Conservation (phyloP, 1,140 invertebrate genomes). For the Zaprionus africanus region DNA sequence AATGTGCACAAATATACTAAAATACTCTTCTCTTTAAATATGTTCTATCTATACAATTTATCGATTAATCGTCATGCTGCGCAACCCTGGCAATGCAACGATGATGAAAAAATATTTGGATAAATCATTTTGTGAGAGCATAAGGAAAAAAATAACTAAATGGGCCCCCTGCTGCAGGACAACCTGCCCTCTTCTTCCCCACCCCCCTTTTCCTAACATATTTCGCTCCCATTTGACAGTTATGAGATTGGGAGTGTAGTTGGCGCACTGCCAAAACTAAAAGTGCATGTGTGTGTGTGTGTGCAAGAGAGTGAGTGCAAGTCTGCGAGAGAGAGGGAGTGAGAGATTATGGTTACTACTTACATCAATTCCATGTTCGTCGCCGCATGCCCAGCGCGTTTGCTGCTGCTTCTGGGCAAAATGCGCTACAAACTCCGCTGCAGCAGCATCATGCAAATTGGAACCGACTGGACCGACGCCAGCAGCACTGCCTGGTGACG, state of each 20-base stretch:
- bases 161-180: too few relatives aligned
- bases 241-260: constrained; percentile 1
- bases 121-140: neutral
- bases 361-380: constrained; percentile 83
- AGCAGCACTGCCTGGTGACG: constrained; percentile 58
- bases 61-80: neutral
- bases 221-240: neutral
- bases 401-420: constrained; percentile 81
- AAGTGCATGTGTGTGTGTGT: neutral
- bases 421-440: constrained; percentile 78
- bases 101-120: neutral
- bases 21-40: too few relatives aligned
- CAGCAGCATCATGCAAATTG: constrained; percentile 70
- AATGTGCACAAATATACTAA: too few relatives aligned
- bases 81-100: neutral
- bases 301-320: neutral
- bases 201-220: neutral
- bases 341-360: constrained; percentile 54
- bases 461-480: constrained; percentile 61
- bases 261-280: neutral
- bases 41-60: neutral
- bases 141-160: too few relatives aligned
- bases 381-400: constrained; percentile 79
- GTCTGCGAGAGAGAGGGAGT: neutral
- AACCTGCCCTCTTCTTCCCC: neutral